These are phyloP conservation scores for Centropus unirufus DNA, from an alignment of 2,113 vertebrate genomes.

Conservation along the genomic window DNA sequence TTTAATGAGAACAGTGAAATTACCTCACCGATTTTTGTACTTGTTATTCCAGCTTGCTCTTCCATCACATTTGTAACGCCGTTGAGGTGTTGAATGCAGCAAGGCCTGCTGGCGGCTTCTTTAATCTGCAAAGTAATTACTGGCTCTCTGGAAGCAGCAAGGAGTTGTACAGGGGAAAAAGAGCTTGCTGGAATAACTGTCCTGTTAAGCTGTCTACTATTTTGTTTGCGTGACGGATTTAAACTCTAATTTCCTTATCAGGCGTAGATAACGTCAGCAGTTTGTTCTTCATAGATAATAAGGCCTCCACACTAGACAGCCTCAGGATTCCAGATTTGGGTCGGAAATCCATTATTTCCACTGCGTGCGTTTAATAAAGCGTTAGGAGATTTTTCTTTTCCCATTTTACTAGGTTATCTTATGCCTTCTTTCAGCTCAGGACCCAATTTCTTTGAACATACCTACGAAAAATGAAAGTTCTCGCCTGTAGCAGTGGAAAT, in stretches of 20 bases:
- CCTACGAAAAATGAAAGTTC: not conserved
- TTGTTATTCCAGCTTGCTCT: not conserved
- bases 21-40: not conserved
- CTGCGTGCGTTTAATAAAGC: not conserved
- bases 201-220: not conserved
- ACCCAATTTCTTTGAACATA: not conserved
- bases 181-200: not conserved
- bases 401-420: not conserved
- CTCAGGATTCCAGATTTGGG: not conserved
- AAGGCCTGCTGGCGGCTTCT: constrained; percentile 2
- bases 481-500: not conserved
- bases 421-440: not conserved
- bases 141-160: not conserved
- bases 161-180: not conserved
- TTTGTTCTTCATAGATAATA: constrained; percentile 23
- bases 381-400: not conserved
- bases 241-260: constrained; percentile 8
- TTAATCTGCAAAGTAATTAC: constrained; percentile 24
- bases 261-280: not conserved
- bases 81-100: not conserved
- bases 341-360: not conserved
- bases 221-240: constrained; percentile 1
- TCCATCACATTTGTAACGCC: not conserved
- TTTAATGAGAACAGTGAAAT: not conserved
- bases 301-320: not conserved